phyloP scores from a whole-genome alignment of 2,113 vertebrate species.

The Malurus alboscapulatus region DNA sequence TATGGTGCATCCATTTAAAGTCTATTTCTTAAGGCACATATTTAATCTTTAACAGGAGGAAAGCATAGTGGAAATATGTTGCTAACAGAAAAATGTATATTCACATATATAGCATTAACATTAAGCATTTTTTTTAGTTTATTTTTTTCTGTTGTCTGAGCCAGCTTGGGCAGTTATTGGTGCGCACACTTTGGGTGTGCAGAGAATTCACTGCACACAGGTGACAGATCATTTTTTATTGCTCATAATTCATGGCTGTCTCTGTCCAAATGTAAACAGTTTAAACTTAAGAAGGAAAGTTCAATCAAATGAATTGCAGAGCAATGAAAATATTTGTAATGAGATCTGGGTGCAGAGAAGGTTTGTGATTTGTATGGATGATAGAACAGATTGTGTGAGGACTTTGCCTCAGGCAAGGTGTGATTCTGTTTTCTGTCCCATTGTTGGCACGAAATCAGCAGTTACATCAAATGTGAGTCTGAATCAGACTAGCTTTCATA shows the following conservation, averaged over 20 bases:
- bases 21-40: not conserved
- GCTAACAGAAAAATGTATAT: not conserved
- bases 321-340: conserved; percentile 12
- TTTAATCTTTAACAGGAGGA: conserved; percentile 6
- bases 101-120: not conserved
- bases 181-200: not conserved
- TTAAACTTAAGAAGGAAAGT: conserved; percentile 23
- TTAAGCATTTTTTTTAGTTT: conserved; percentile 13
- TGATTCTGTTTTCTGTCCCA: not conserved
- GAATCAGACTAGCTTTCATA: not conserved
- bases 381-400: not conserved
- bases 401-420: not conserved
- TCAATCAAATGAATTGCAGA: conserved; percentile 30
- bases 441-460: not conserved
- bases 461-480: not conserved
- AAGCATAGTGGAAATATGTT: conserved; percentile 5
- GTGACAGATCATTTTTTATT: not conserved
- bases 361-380: not conserved
- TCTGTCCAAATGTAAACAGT: conserved; percentile 22
- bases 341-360: not conserved
- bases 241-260: not conserved
- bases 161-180: not conserved
- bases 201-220: not conserved
- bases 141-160: not conserved
- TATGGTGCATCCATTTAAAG: conserved; percentile 13